A percentile compares a stretch with the other conserved stretches of the same genome.
Conservation (phyloP, 2,888 invertebrate species). For the Phytoseiulus persimilis region DNA sequence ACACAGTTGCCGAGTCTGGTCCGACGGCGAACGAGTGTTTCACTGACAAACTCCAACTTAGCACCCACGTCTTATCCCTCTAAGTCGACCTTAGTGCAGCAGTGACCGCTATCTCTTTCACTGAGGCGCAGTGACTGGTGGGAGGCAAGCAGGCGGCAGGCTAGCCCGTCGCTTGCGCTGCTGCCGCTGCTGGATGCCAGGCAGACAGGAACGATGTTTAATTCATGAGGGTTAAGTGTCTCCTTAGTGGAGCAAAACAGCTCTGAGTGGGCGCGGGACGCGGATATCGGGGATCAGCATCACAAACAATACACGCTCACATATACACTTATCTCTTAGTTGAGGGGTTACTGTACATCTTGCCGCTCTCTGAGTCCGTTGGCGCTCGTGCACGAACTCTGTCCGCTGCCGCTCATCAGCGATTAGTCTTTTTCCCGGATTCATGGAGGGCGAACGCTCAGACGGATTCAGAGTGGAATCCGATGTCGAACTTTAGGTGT, state of each 20-base stretch:
- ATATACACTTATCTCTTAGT: constrained; percentile 5
- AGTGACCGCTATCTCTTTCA: not conserved
- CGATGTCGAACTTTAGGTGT: no score
- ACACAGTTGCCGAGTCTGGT: not conserved
- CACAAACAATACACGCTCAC: constrained; percentile 5
- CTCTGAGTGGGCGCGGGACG: constrained; percentile 5
- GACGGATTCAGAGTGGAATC: no score
- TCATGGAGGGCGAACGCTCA: no score
- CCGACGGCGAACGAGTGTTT: not conserved
- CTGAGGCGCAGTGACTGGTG: not conserved
- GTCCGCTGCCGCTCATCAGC: not conserved
- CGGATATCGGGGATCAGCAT: not conserved
- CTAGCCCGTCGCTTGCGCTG: no score
- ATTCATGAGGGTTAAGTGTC: constrained; percentile 39
- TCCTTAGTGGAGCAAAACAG: not conserved
- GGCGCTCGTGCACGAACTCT: not conserved
- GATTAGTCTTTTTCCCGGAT: not conserved
- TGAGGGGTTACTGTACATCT: not conserved
- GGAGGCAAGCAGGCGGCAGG: not conserved
- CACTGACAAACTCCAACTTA: not conserved
- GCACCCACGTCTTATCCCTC: not conserved
- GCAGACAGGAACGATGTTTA: constrained; percentile 29
- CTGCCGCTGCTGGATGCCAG: not conserved
- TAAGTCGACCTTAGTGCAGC: not conserved
- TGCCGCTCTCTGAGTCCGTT: not conserved